Evolutionary conservation across 1,140 invertebrate species (phyloP).

Genomic region (Anoplolepis gracilipes): DNA sequence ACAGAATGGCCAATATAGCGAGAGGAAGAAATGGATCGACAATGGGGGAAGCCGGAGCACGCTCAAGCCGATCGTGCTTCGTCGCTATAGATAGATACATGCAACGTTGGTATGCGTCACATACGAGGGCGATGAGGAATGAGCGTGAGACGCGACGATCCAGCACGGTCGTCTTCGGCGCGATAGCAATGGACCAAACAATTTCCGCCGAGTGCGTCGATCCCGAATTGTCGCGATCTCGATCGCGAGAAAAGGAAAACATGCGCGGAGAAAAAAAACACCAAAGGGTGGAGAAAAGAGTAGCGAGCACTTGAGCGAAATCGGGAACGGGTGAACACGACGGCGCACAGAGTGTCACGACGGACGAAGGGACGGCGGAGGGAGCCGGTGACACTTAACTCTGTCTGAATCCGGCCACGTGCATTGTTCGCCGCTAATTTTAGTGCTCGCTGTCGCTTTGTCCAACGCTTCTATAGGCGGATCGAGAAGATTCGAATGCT

Average conservation of each 20-base stretch:
- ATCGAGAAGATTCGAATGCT: constrained; percentile 69
- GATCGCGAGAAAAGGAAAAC: constrained; percentile 57
- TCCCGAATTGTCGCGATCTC: constrained; percentile 18
- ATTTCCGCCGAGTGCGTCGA: constrained; percentile 45
- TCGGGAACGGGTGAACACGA: constrained; percentile 30
- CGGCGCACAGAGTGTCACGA: constrained; percentile 9
- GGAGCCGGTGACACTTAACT: constrained; percentile 59
- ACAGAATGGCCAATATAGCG: not conserved
- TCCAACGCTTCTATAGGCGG: constrained; percentile 70
- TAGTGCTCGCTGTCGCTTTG: constrained; percentile 72
- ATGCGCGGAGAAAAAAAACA: constrained; percentile 25
- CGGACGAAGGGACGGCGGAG: constrained; percentile 54
- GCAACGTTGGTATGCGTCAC: constrained; percentile 60
- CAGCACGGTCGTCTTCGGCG: constrained; percentile 15
- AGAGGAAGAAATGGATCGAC: constrained; percentile 34
- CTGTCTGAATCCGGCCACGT: constrained; percentile 72
- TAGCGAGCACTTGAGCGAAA: constrained; percentile 26
- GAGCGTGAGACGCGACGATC: not conserved
- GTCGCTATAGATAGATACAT: constrained; percentile 70
- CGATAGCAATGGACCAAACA: not conserved
- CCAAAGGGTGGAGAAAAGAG: constrained; percentile 55
- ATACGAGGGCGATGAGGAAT: constrained; percentile 49
- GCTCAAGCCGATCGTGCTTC: constrained; percentile 42
- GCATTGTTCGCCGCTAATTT: constrained; percentile 76
- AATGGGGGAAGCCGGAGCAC: not conserved